These are phyloP conservation scores for Struthio camelus DNA, from an alignment of 2,113 vertebrate genomes.

Conservation along the genomic window DNA sequence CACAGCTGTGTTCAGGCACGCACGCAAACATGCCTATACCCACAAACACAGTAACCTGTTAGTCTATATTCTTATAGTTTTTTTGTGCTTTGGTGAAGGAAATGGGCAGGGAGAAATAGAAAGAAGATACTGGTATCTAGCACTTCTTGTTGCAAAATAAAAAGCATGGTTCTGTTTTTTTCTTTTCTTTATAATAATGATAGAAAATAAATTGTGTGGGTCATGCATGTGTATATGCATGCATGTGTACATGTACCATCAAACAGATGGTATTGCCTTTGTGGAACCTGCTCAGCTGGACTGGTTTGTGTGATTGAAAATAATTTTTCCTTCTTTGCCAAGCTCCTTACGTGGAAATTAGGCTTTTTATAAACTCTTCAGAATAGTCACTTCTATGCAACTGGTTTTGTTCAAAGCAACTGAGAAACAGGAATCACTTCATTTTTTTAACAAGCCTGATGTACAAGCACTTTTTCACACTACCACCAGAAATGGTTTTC, in stretches of 20 bases:
- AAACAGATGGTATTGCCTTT: not conserved
- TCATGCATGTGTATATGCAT: not conserved
- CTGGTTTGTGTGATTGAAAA: not conserved
- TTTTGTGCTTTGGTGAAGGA: not conserved
- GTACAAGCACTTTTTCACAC: not conserved
- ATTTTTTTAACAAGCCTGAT: not conserved
- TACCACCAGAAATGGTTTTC: not conserved
- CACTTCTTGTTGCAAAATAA: not conserved
- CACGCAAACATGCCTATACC: not conserved
- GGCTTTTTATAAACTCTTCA: not conserved
- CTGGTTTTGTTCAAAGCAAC: not conserved
- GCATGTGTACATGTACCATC: not conserved
- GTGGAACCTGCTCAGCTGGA: not conserved
- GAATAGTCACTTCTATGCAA: not conserved
- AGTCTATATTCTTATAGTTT: not conserved
- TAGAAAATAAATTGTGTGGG: not conserved
- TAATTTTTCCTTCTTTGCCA: not conserved
- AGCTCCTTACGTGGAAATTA: not conserved
- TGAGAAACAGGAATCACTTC: not conserved
- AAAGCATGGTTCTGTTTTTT: not conserved
- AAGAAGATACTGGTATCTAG: not conserved
- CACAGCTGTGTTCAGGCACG: not conserved
- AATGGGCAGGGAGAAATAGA: not conserved
- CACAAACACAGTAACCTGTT: not conserved
- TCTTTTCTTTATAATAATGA: not conserved